Conservation (phyloP, 2,888 invertebrate species). For the Bombylius major region DNA sequence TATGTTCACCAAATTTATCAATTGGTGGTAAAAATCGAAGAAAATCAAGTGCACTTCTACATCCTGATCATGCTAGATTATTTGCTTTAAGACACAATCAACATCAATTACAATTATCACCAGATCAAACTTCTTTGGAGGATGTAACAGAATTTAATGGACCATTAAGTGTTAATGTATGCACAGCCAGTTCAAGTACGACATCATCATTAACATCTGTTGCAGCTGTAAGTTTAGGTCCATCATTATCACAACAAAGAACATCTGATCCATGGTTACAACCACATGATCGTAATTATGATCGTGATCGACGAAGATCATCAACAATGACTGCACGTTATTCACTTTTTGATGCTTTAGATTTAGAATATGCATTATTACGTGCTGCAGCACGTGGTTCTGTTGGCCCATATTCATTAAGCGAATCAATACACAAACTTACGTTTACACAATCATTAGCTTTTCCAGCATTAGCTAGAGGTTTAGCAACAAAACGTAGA, state of each 20-base stretch:
- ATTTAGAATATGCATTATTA: slow-evolving; percentile 55
- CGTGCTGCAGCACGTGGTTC: slow-evolving; percentile 57
- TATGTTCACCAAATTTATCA: slow-evolving; percentile 30
- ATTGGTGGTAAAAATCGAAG: slow-evolving; percentile 31
- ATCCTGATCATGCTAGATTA: slow-evolving; percentile 58
- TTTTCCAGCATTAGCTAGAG: slow-evolving; percentile 57
- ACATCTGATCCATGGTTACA: slow-evolving; percentile 38
- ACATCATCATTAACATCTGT: slow-evolving; percentile 46
- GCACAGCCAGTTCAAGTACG: slow-evolving; percentile 43
- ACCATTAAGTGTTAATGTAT: slow-evolving; percentile 20
- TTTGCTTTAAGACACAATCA: slow-evolving; percentile 34
- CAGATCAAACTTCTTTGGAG: slow-evolving; percentile 36
- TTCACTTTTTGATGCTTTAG: slow-evolving; percentile 57
- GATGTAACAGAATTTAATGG: slow-evolving; percentile 35
- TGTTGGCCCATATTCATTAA: slow-evolving; percentile 56
- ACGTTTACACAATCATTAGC: slow-evolving; percentile 62
- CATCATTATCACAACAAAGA: slow-evolving; percentile 25
- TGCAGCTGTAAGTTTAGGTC: slow-evolving; percentile 34
- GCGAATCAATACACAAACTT: slow-evolving; percentile 57
- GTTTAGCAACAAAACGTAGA: slow-evolving; percentile 49
- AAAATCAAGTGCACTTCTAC: slow-evolving; percentile 47
- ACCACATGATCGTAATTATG: slow-evolving; percentile 32
- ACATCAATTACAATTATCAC: slow-evolving; percentile 33
- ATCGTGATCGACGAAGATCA: slow-evolving; percentile 41
- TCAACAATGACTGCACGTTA: slow-evolving; percentile 40